These are phyloP conservation scores for Anoura caudifer DNA, from an alignment of 2,113 vertebrate species.

Conservation along the genomic window DNA sequence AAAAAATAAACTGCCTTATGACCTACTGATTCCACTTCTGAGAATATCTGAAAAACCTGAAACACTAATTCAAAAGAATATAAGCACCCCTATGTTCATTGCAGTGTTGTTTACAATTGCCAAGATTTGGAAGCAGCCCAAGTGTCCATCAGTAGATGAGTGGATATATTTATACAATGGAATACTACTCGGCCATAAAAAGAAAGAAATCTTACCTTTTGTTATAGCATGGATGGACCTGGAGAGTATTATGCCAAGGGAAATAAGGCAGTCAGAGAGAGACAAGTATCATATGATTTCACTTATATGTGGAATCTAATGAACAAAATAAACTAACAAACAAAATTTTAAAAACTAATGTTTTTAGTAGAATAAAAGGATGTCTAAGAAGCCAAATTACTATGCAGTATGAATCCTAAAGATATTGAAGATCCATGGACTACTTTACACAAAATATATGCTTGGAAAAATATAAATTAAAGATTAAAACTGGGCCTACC, in stretches of 20 bases:
- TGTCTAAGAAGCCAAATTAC: background rate
- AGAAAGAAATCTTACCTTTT: background rate
- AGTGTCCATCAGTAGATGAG: background rate
- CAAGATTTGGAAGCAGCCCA: background rate
- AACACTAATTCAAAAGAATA: background rate
- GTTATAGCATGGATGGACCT: background rate
- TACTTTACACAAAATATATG: background rate
- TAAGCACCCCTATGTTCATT: background rate
- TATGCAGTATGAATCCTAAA: constrained; percentile 15
- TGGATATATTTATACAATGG: background rate
- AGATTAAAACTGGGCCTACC: background rate
- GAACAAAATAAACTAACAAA: background rate
- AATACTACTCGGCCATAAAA: background rate
- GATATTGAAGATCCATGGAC: background rate
- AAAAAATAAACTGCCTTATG: background rate
- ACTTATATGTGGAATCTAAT: background rate
- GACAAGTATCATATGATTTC: background rate
- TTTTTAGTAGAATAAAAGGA: background rate
- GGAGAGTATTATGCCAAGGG: background rate
- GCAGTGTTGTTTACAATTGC: background rate
- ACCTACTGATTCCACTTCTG: background rate
- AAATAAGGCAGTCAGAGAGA: background rate
- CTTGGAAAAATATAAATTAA: background rate
- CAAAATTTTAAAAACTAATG: background rate
- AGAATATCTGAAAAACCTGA: background rate